Conservation (phyloP, 2,797 vertebrate species). For the Clarias platycephalus region DNA sequence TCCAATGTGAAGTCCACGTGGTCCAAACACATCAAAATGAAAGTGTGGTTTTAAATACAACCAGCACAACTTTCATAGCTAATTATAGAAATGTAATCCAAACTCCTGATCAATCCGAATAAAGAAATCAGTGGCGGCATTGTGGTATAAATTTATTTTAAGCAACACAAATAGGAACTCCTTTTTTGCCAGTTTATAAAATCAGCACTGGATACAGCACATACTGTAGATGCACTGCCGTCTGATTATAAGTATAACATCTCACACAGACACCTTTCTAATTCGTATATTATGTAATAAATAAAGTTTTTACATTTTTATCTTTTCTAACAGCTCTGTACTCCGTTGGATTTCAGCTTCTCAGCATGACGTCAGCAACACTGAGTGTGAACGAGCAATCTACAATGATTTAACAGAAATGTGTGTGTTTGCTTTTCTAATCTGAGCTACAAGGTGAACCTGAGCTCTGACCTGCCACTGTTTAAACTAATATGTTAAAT, state of each 20-base stretch:
- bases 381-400: background rate
- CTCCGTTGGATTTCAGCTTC: background rate
- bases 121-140: background rate
- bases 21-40: too few species aligned
- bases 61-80: too few species aligned
- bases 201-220: background rate
- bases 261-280: background rate
- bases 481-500: conserved; percentile 28
- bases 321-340: conserved; percentile 1
- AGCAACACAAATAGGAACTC: background rate
- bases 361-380: background rate
- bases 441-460: conserved; percentile 7
- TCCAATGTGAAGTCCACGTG: too few species aligned
- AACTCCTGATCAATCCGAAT: background rate
- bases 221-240: background rate
- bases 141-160: background rate
- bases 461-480: background rate
- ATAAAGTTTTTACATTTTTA: background rate
- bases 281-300: background rate
- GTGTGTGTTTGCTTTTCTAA: conserved; percentile 26
- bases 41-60: too few species aligned
- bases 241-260: background rate
- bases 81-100: background rate
- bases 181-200: background rate
- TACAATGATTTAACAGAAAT: background rate